phyloP scores from a whole-genome alignment of 2,888 invertebrate species.

The Apomyelois bistriatella region DNA sequence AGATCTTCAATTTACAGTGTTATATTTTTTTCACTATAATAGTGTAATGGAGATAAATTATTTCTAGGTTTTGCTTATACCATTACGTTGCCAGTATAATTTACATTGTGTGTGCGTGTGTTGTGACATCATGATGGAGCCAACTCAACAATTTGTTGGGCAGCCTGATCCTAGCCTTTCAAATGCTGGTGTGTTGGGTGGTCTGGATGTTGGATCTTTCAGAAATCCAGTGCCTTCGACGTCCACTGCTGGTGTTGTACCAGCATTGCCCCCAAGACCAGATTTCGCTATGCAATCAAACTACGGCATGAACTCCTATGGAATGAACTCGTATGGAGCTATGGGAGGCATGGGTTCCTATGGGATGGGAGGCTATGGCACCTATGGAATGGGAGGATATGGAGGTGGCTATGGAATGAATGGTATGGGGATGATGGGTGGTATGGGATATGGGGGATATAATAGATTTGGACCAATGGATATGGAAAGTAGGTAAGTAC shows the following conservation, averaged over 20 bases:
- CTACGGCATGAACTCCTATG: constrained; percentile 41
- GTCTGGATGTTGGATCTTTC: constrained; percentile 36
- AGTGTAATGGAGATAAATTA: background rate
- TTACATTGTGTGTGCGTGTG: background rate
- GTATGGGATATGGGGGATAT: constrained; percentile 61
- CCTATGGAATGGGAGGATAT: constrained; percentile 33
- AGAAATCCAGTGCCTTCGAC: constrained; percentile 50
- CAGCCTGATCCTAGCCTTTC: constrained; percentile 47
- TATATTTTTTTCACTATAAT: background rate
- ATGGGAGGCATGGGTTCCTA: constrained; percentile 30
- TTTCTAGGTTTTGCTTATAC: too few relatives aligned
- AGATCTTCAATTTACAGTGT: too few relatives aligned
- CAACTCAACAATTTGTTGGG: constrained; percentile 44
- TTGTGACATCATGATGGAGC: constrained; percentile 49
- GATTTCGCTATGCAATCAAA: constrained; percentile 43
- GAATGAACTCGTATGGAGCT: constrained; percentile 32
- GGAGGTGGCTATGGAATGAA: constrained; percentile 26
- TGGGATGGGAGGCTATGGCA: constrained; percentile 37
- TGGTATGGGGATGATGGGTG: constrained; percentile 40
- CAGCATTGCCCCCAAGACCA: constrained; percentile 57
- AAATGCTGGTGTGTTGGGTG: constrained; percentile 38
- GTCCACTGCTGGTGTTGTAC: constrained; percentile 32
- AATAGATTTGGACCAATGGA: constrained; percentile 72
- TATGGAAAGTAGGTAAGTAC: constrained; percentile 80
- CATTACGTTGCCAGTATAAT: background rate